Percentiles rank a stretch among this genome's conserved stretches.
These are phyloP conservation scores for Lochmaea crataegi DNA, from an alignment of 2,888 invertebrate species.

Conservation along the genomic window DNA sequence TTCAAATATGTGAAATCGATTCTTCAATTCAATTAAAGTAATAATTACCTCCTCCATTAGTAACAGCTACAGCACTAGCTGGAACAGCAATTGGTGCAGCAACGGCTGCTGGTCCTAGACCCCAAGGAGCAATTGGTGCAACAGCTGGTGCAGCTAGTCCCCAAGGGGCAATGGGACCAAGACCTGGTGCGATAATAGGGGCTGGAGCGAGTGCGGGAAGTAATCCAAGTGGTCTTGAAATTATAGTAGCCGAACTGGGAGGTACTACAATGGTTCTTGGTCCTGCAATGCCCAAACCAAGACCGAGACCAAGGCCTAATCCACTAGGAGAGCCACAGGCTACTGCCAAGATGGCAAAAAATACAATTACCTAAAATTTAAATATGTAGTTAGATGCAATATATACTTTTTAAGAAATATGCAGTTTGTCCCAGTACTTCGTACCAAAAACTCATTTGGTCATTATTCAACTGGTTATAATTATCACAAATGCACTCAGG, in stretches of 20 bases:
- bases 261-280: slow-evolving; percentile 42
- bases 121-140: neutral
- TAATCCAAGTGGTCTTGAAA: slow-evolving; percentile 35
- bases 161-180: neutral
- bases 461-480: no score
- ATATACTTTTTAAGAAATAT: neutral
- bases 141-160: neutral
- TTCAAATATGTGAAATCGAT: no score
- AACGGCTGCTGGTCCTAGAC: slow-evolving; percentile 20
- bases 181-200: slow-evolving; percentile 5
- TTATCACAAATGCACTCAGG: no score
- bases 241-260: slow-evolving; percentile 39
- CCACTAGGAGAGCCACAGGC: slow-evolving; percentile 46
- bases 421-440: no score
- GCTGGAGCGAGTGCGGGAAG: slow-evolving; percentile 10
- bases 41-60: slow-evolving; percentile 46
- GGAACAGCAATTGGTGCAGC: slow-evolving; percentile 37
- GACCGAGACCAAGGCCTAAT: slow-evolving; percentile 41
- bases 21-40: no score
- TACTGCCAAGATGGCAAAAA: slow-evolving; percentile 47
- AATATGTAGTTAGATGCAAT: neutral
- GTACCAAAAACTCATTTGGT: neutral
- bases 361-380: slow-evolving; percentile 41
- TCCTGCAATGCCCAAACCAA: slow-evolving; percentile 36
- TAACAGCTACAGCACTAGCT: slow-evolving; percentile 46